Evolutionary conservation across 2,888 invertebrate species (phyloP), one percentile per base, ranked within the genome.

Genomic region (Lycophotia porphyrea): DNA sequence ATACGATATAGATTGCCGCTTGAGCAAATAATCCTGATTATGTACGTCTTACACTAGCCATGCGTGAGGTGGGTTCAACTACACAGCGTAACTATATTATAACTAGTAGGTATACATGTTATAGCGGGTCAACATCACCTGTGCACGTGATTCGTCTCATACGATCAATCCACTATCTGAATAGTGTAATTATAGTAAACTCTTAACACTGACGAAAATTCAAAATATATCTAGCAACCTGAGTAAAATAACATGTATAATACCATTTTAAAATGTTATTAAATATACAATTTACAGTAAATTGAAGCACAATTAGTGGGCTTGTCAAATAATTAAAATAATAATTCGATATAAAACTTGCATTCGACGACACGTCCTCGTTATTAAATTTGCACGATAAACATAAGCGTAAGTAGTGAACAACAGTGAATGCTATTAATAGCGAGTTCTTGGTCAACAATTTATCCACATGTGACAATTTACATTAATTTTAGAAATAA

Each of bases 1-100:
- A 92, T 93, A 93, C 82, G 81, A 86, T 88, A 90, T 89, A 94
- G 88, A 91, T 95, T 96, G 96, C 95, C 93, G 92, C 95, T 96
- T 96, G 96, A 96, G 96, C 96, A 96, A 96, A 95, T 94, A 93
- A 95, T 94, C 93, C 93, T 92, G 94, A 94, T 92, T 91, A 92
- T 89, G 90, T 89, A 92, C 87, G 91, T 88, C 91, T 92, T 93
- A 93, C 92, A 93, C 95, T 95, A 95, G 94, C 94, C 93, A 94
- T 95, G 94, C 92, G 94, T 93, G 93, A 94, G 95, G 95, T 94
- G 95, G 95, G 95, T 90, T 92, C 88, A 89, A 92, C 95, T 95
- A 95, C 93, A 91, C 91, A 92, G 93, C 93, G 90, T 88, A 90
- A 90, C 86, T 90, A 88, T 85, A 89, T 88, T 89, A 88, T 90